Percentiles rank a stretch among this genome's conserved stretches.
These are phyloP conservation scores for Apostichopus leukothele DNA, from an alignment of 53 echinoderm and acorn worm species.

Conservation along the genomic window DNA sequence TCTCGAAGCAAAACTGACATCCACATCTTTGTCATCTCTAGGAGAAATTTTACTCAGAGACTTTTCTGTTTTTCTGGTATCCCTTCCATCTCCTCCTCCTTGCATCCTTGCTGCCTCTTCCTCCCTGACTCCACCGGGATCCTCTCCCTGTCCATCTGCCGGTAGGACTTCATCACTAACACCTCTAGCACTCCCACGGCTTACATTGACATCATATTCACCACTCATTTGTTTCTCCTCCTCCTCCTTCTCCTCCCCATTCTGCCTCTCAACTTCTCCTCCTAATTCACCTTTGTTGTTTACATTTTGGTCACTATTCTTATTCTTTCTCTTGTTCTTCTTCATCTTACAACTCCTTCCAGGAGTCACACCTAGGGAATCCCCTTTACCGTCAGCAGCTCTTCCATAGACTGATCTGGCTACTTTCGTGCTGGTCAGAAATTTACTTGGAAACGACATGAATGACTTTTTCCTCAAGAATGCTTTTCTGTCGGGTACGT, in stretches of 20 bases:
- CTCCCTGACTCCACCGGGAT: neutral
- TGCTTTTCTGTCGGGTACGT: neutral
- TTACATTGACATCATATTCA: neutral
- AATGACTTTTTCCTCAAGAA: slow-evolving; percentile 16
- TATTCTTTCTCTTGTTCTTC: neutral
- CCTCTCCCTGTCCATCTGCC: neutral
- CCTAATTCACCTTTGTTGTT: neutral
- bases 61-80: neutral
- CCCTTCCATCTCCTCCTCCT: neutral
- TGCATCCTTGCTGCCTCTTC: neutral
- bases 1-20: slow-evolving; percentile 1
- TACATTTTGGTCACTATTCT: neutral
- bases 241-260: neutral
- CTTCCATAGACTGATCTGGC: neutral
- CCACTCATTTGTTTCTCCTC: neutral
- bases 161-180: neutral
- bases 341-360: neutral
- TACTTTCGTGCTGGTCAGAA: neutral
- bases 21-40: neutral
- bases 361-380: neutral
- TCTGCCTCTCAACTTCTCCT: neutral
- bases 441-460: slow-evolving; percentile 35
- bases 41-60: neutral
- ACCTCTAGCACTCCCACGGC: neutral
- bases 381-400: neutral